Evolutionary conservation across 2,113 vertebrate genomes (phyloP), one percentile per base, ranked within the genome.

Genomic region (Madoqua kirkii): DNA sequence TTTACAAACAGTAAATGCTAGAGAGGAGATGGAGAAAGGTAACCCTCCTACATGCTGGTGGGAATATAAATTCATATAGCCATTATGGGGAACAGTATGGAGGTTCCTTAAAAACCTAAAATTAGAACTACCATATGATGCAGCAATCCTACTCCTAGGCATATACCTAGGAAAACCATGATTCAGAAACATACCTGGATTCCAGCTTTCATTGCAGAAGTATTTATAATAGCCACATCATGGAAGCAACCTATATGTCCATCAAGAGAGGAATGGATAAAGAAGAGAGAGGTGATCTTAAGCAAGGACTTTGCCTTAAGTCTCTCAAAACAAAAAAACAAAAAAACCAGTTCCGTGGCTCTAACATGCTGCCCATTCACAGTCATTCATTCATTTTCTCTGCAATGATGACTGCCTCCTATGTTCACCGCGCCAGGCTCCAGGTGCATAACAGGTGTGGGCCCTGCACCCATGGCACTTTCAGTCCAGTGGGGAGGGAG

Each of bases 391-490:
- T 82, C 48, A 5, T 45, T 50, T 40, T 6, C 89, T 89, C 59
- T 40, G 31, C 36, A 59, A 4, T 40, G 74, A 55, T 43, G 16
- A 10, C 31, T 43, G 8, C 25, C n/a, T 94, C 74, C n/a, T 33
- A 2, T 36, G 13, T 33, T 60, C 43, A 60, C 81, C 15, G 1
- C 16, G 4, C 43, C 16, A 14, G 25, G 8, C 10, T 84, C 23
- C 33, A 87, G 10, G 29, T 29, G 14, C 27, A n/a, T 21, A 45
- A 50, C 36, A 93, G 52, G 57, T 4, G 6, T 33, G 23, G 74
- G 33, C 57, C 11, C 10, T 13, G 14, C 3, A 11, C 2, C 27
- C 10, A 0, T 7, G 25, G 31, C 12, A 48, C 23, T 40, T 36
- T 45, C 40, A 67, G 83, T 43, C 48, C 21, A 17, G 5, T 14